Evolutionary conservation across 2,888 invertebrate species (phyloP), one percentile per base, ranked within the genome.

Genomic region (Eristalis tenax): DNA sequence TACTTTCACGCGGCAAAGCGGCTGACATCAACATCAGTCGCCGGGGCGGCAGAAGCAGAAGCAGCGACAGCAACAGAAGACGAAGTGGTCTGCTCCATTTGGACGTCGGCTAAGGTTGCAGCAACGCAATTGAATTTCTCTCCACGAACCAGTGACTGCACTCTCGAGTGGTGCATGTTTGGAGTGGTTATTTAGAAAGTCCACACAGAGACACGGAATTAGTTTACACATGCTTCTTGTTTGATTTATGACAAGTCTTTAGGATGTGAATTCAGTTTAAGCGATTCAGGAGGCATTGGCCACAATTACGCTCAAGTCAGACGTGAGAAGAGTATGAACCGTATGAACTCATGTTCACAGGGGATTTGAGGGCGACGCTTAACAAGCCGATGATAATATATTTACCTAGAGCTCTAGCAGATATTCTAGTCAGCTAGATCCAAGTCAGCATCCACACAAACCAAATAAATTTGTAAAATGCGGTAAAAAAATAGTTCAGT

Each of bases 181-280:
- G 32, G 57, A 71, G 71, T 56, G 43, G 71, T 69, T 69, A 79
- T 85, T 85, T 85, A 77, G 85, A 85, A 85, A 85, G 85, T 85
- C 73, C 35, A 18, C 15, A 65, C 10, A 13, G 74, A 75, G 56
- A 56, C 65, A 61, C 70, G 74, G 64, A 32, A 61, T 71, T 61
- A 35, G 57, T 70, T 70, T 50, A 26, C 64, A 63, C 50, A 83
- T 43, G 50, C 50, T 18, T 78, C 23, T 50, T 79, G 50, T 79
- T 69, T 75, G 69, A 79, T 83, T 75, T 75, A 75, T 75, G 43
- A 22, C 23, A 32, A 79, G 65, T 22, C 61, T 50, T 65, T 65
- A 13, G 65, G 35, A 83, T 75, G 74, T 56, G 68, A 28, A 63
- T 73, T 40, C 22, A 50, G 50, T 18, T 56, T 22, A 82, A 66